Base-by-base conservation (phyloP, 2,113 vertebrate genomes). In the Pitta sordida region DNA sequence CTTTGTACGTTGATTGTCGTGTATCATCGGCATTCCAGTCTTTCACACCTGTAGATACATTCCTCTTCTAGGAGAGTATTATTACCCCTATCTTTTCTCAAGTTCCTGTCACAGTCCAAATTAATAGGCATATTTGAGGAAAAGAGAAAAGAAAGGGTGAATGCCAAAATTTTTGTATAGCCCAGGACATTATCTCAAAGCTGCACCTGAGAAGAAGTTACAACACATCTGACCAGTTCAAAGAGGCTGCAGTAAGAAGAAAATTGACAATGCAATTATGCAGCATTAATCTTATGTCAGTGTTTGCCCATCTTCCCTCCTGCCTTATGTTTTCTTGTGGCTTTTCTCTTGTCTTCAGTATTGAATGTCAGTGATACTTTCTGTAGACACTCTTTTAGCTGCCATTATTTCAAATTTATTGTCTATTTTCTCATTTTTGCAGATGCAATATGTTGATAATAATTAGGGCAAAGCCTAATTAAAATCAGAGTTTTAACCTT, bases 321-420 rank as follows among this genome's bases (percentile, higher is more conserved):
- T 74, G 71, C 46, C 41, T 87, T 52, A 64, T 9, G 32, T 58
- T 69, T 85, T 77, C 74, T 13, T 64, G n/a, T 55, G 74, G 13
- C 70, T 75, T 95, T 96, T 95, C 43, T 88, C 93, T 86, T 84
- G 71, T 52, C 58, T 82, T 88, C 84, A 69, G 4, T 65, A 39
- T 67, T 86, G 65, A 93, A 96, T 73, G 23, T 48, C 90, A 93
- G 67, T 76, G 76, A 71, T 49, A 77, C 9, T 67, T 87, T 84
- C 30, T 70, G 13, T n/a, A 84, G 88, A 51, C 41, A 69, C 87
- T 2, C 9, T 95, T 93, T 96, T 88, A 79, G 39, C 20, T 95
- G 68, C 29, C 24, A 53, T 76, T 83, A 83, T 88, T 95, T 79
- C 67, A 77, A 18, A 60, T 55, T 19, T 7, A 52, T 59, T 67